phyloP scores from a whole-genome alignment of 2,888 invertebrate genomes.

The Amorpha juglandis region DNA sequence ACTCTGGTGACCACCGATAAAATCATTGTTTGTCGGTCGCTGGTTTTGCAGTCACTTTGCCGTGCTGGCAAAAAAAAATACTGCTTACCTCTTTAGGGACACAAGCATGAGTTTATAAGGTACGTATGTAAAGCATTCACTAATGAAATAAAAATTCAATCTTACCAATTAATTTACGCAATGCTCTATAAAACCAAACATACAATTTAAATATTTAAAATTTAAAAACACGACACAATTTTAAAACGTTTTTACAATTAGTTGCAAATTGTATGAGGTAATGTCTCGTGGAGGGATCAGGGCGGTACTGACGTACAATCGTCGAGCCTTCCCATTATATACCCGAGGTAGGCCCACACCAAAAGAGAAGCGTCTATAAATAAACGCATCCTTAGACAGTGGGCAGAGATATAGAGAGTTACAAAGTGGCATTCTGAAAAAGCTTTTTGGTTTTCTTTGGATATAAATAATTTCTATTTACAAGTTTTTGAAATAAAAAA shows the following conservation, averaged over 20 bases:
- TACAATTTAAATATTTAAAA: background rate
- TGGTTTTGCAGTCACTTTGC: too few relatives aligned
- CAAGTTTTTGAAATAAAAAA: too few relatives aligned
- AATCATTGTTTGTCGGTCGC: too few relatives aligned
- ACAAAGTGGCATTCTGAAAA: background rate
- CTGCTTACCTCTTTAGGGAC: too few relatives aligned
- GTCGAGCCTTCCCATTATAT: conserved; percentile 6
- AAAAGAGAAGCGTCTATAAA: conserved; percentile 1
- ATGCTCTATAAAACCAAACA: background rate
- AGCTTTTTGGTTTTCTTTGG: background rate
- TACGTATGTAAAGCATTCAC: too few relatives aligned
- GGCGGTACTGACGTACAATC: background rate
- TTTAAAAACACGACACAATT: background rate
- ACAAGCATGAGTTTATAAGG: too few relatives aligned
- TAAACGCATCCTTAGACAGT: background rate
- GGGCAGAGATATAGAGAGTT: background rate
- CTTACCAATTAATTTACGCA: conserved; percentile 11
- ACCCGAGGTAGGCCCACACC: conserved; percentile 10
- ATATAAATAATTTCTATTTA: too few relatives aligned
- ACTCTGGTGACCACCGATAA: too few relatives aligned
- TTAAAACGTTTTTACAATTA: background rate
- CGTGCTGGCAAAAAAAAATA: too few relatives aligned
- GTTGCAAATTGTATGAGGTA: background rate
- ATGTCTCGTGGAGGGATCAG: background rate
- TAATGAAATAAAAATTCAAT: background rate